A percentile compares a stretch with the other conserved stretches of the same genome.
These are phyloP conservation scores for Grammatotria lemairii DNA, from an alignment of 2,113 vertebrate species.

Conservation along the genomic window DNA sequence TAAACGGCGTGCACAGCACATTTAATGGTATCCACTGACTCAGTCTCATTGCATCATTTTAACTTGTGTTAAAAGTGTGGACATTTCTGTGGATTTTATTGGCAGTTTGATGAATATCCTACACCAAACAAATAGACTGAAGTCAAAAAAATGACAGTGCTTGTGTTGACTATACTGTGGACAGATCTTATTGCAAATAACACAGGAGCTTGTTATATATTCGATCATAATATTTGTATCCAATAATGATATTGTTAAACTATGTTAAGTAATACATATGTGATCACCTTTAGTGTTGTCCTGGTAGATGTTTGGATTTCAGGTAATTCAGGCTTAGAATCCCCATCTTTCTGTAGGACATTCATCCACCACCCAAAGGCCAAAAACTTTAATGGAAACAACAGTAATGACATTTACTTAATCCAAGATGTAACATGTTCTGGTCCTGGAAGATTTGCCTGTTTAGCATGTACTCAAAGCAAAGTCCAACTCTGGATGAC, in stretches of 20 bases:
- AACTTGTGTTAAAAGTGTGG: background rate
- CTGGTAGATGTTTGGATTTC: background rate
- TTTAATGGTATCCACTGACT: background rate
- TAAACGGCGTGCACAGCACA: background rate
- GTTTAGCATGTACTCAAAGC: background rate
- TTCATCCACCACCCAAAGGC: background rate
- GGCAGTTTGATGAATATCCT: background rate
- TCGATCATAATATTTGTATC: background rate
- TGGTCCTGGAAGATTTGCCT: background rate
- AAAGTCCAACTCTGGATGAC: background rate
- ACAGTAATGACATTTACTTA: background rate
- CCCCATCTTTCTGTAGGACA: background rate
- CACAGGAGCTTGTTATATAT: background rate
- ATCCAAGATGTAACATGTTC: background rate
- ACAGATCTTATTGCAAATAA: background rate
- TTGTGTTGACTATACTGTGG: background rate
- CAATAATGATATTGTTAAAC: background rate
- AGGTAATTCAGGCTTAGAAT: background rate
- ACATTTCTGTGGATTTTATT: background rate
- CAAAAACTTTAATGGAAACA: background rate
- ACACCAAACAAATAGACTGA: background rate
- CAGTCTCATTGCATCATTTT: background rate
- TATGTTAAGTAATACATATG: background rate
- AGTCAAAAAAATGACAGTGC: background rate
- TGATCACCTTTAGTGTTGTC: background rate